Base-by-base conservation (phyloP, 2,113 vertebrate species). In the Mormoops blainvillei region DNA sequence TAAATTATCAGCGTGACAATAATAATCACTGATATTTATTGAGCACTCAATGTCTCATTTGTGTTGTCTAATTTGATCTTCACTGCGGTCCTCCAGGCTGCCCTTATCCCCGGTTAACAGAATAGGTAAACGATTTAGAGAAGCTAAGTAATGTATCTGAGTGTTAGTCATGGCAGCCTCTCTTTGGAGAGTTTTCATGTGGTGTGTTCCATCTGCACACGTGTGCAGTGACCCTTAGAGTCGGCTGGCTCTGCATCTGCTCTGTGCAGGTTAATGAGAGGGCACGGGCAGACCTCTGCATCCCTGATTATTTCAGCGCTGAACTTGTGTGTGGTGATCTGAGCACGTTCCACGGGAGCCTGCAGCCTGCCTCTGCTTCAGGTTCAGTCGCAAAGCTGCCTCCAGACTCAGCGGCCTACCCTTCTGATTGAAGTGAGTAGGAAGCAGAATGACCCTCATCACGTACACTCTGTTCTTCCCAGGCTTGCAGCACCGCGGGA, bases 241-340 rank as follows among this genome's bases (percentile, higher is more conserved):
- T n/a, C 0, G 7, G 58, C 56, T 16, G 80, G 26, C 54, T 94
- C 54, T 76, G 52, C 14, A 5, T 28, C 38, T 24, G 18, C 12
- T 1, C 26, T 24, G 24, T 89, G 67, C 76, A 67, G 85, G 81
- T 48, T 85, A 43, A 20, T 20, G 7, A 15, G 7, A 18, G 12
- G 8, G 0, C 26, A 9, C 6, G 0, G 68, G 36, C 36, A 24
- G 36, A 22, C 12, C 1, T 14, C 16, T 4, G 8, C n/a, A 0
- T 73, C 65, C 48, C 82, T 81, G 31, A 7, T 56, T 13, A 41
- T n/a, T 74, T 50, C 20, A 80, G 61, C 1, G 1, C 4, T 26
- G n/a, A n/a, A 4, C 48, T 38, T 7, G 24, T 26, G 50, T 0
- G 0, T 2, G 48, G 43, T 11, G 33, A 20, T 14, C 31, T 38